Evolutionary conservation across 2,113 vertebrate species (phyloP), one percentile per base, ranked within the genome.

Genomic region (Nanorana parkeri): DNA sequence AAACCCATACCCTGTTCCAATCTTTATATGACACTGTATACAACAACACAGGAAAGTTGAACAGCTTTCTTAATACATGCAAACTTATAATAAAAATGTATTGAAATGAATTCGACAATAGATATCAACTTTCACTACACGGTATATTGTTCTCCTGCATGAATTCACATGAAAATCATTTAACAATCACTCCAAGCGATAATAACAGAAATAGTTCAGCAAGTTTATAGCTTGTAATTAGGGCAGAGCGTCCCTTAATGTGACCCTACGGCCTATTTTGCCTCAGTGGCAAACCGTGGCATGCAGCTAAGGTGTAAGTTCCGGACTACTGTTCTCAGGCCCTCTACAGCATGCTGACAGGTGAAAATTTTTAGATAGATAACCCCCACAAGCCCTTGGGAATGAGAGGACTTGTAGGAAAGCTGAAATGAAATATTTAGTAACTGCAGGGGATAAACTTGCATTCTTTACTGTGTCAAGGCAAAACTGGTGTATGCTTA

Each of bases 391-490:
- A 63, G 75, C 61, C 47, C 54, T 51, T 54, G 19, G 75, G 60
- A 54, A 78, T 20, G 41, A 28, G 17, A 29, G 75, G 65, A 76
- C 60, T 52, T 64, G 23, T 47, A 64, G 74, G 3, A 78, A 78
- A 78, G 17, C 41, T n/a, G 75, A 78, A 66, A 78, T 54, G 29
- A 54, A 23, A 78, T 55, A 47, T 76, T 32, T 13, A 47, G 21
- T 77, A 41, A 77, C 74, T 52, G 16, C 67, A 69, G 55, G 66
- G 66, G 17, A 60, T 11, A 36, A 71, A 71, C 32, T 3, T 63
- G 41, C 32, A 71, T 80, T 80, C 17, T 71, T 76, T 69, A n/a
- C 21, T 51, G 21, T 61, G 4, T 55, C 58, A 47, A 47, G 23
- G 2, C 19, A 29, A 29, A 23, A 23, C 26, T 65, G 19, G 24